Percentiles rank a stretch among this genome's conserved stretches.
Evolutionary conservation across 2,797 vertebrate species (phyloP).

Genomic region (Spheniscus humboldti): DNA sequence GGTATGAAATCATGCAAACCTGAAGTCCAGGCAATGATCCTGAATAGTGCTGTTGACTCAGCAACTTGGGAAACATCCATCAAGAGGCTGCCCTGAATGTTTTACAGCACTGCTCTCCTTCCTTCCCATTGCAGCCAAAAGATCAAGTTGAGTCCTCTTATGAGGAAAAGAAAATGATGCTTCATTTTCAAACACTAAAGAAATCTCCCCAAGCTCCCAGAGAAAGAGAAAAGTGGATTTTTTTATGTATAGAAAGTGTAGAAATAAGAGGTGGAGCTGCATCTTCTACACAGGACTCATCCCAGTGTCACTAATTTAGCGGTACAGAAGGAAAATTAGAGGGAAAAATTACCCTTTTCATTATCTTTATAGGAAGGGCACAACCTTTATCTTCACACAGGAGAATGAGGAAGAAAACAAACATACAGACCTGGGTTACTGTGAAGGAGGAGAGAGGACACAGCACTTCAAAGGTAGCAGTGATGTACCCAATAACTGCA

Average conservation of each 20-base stretch:
- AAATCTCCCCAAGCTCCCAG: neutral
- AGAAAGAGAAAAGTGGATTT: neutral
- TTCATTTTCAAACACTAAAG: neutral
- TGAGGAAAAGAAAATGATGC: neutral
- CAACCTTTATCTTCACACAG: neutral
- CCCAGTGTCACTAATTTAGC: neutral
- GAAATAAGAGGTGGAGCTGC: neutral
- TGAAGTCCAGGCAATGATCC: neutral
- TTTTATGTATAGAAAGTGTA: neutral
- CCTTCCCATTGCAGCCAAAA: neutral
- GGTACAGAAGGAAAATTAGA: neutral
- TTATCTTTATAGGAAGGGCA: neutral
- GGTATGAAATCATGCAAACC: neutral
- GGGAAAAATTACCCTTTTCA: neutral
- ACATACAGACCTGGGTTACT: neutral
- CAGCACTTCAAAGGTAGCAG: neutral
- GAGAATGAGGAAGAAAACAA: neutral
- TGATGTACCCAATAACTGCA: neutral
- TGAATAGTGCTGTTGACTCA: neutral
- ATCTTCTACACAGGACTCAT: neutral
- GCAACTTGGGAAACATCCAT: neutral
- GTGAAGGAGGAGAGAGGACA: neutral
- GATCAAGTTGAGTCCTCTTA: neutral
- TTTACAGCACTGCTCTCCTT: neutral
- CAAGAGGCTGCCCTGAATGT: neutral